Evolutionary conservation across 35 echinoderm and acorn worm genomes (phyloP).

Genomic region (Strongylocentrotus purpuratus): DNA sequence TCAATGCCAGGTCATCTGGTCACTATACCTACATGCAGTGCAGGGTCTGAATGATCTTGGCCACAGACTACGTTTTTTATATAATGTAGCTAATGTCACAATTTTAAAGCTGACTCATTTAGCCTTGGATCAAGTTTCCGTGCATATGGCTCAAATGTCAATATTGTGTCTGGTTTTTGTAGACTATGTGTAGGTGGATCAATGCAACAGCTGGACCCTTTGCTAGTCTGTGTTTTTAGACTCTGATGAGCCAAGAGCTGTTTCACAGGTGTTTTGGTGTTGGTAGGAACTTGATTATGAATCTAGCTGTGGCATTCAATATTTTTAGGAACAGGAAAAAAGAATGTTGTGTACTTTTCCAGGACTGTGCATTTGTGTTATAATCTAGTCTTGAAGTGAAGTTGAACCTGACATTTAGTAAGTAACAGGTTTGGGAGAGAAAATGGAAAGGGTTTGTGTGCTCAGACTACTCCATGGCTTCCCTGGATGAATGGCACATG

Average conservation of each 20-base stretch:
- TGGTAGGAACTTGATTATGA: not conserved
- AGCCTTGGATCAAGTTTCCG: not conserved
- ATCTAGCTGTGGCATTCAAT: too few species aligned
- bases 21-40: too few species aligned
- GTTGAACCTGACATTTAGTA: not conserved
- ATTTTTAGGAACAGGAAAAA: not conserved
- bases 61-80: too few species aligned
- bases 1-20: too few species aligned
- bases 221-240: not conserved
- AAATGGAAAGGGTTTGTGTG: not conserved
- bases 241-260: not conserved
- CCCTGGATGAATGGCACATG: not conserved
- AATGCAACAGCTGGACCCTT: not conserved
- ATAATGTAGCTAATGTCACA: too few species aligned
- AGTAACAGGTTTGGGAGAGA: not conserved
- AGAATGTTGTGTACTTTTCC: not conserved
- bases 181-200: not conserved
- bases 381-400: too few species aligned
- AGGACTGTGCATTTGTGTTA: too few species aligned
- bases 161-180: not conserved
- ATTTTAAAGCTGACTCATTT: too few species aligned
- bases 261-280: not conserved
- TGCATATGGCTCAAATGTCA: not conserved
- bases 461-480: not conserved
- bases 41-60: too few species aligned